Base-by-base conservation (phyloP, 2,888 invertebrate genomes). In the Leptura quadrifasciata region DNA sequence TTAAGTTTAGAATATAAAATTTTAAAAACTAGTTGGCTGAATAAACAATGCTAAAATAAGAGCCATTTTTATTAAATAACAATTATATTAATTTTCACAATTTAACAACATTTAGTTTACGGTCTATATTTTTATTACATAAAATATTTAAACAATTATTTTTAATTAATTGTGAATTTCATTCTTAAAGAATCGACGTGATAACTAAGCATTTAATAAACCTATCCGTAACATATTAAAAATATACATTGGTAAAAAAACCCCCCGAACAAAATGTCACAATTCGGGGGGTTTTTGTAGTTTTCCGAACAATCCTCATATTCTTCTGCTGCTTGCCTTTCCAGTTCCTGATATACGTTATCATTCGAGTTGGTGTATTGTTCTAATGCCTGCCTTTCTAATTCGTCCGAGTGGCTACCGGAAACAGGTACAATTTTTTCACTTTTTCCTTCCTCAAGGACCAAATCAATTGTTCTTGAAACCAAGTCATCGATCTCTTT, bases 301-400 rank as follows among this genome's bases (percentile, higher is more conserved):
- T 85, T 86, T 84, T 86, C 84, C 86, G 84, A 84, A 82, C 78
- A 75, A 31, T 74, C 78, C 31, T 85, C 91, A 86, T 94, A 94
- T 84, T 94, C 93, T 83, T 94, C 94, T 67, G 92, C 91, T 0
- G 94, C 94, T 83, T 93, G 92, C 75, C 92, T 90, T 83, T 94
- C 94, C 74, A 94, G 87, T 79, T 94, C 93, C 71, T 91, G 90
- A 85, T 91, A 92, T 80, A 91, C 92, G 9, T 91, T 91, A 80
- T 92, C 92, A 84, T 91, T 92, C 79, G 88, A 88, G 31, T 83
- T 83, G 6, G 90, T 91, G n/a, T 91, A 91, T 84, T 93, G 92
- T 83, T 92, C 92, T 69, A 93, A 83, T 1, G 93, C 93, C 84
- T 92, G 91, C 76, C 91, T 90, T 84, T 93, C 92, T 63, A 93